Evolutionary conservation across 2,888 invertebrate species (phyloP).

Genomic region (Noctua comes): DNA sequence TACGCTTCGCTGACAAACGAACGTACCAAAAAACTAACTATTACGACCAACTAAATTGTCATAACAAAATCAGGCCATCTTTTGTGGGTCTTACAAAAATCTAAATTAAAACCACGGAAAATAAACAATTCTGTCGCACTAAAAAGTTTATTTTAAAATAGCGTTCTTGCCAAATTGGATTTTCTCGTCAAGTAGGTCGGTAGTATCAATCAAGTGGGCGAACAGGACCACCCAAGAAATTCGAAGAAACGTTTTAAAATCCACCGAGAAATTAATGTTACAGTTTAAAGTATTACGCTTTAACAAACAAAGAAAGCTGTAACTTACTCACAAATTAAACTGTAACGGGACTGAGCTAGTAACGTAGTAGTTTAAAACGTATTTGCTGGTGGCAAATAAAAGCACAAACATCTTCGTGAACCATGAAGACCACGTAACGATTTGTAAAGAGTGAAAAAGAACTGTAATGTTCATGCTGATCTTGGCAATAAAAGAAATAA

Average conservation of each 20-base stretch:
- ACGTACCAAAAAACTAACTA: conserved; percentile 55
- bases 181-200: conserved; percentile 20
- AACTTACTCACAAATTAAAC: conserved; percentile 42
- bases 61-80: conserved; percentile 57
- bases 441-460: conserved; percentile 29
- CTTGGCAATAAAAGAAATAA: conserved; percentile 43
- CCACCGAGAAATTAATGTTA: conserved; percentile 41
- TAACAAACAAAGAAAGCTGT: conserved; percentile 53
- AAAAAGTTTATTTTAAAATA: conserved; percentile 34
- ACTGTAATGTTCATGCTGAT: conserved; percentile 29
- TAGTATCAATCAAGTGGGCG: not conserved
- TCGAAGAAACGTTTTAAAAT: conserved; percentile 36
- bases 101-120: conserved; percentile 34
- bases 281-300: conserved; percentile 29
- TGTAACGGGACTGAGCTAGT: conserved; percentile 43
- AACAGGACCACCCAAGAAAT: conserved; percentile 48
- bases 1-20: conserved; percentile 70
- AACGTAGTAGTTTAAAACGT: conserved; percentile 42
- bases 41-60: conserved; percentile 41
- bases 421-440: conserved; percentile 58
- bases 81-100: conserved; percentile 36
- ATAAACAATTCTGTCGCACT: not conserved
- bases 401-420: conserved; percentile 34
- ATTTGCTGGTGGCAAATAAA: conserved; percentile 42
- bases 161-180: conserved; percentile 44